These are phyloP conservation scores for Stichopus horrens DNA, from an alignment of 53 echinoderm and acorn worm genomes.

Conservation along the genomic window DNA sequence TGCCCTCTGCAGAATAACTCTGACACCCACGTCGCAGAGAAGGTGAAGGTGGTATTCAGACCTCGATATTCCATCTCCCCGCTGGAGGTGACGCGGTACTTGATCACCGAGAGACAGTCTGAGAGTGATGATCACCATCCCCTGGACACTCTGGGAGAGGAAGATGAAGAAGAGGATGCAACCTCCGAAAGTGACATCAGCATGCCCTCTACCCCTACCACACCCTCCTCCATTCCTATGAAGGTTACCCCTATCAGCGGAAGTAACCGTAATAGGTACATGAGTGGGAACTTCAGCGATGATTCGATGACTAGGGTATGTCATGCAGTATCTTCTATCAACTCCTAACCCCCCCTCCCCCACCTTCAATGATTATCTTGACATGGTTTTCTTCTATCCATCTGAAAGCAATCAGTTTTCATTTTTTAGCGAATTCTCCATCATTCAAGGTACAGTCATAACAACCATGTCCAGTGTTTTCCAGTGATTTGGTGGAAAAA, in stretches of 20 bases:
- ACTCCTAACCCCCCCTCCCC: neutral
- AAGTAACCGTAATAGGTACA: neutral
- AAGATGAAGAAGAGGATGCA: constrained; percentile 51
- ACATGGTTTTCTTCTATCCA: neutral
- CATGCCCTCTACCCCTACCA: constrained; percentile 61
- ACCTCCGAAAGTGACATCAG: constrained; percentile 83
- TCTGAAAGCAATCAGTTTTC: neutral
- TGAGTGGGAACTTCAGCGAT: constrained; percentile 37
- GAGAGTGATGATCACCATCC: constrained; percentile 63
- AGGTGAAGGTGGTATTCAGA: constrained; percentile 53
- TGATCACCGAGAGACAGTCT: constrained; percentile 76
- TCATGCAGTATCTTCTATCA: neutral
- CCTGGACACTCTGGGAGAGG: constrained; percentile 39
- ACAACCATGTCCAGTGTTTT: no score
- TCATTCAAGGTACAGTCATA: no score
- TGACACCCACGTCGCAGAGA: constrained; percentile 70
- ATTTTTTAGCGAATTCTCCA: no score
- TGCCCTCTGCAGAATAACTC: constrained; percentile 59
- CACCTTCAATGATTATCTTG: neutral
- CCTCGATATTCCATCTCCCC: constrained; percentile 89
- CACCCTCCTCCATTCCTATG: constrained; percentile 1
- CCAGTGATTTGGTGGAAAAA: no score
- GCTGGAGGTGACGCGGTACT: constrained; percentile 79
- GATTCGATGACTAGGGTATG: constrained; percentile 44
- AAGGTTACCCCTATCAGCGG: constrained; percentile 39